Conservation (phyloP, 53 echinoderm and acorn worm species). For the Paracentrotus lividus region DNA sequence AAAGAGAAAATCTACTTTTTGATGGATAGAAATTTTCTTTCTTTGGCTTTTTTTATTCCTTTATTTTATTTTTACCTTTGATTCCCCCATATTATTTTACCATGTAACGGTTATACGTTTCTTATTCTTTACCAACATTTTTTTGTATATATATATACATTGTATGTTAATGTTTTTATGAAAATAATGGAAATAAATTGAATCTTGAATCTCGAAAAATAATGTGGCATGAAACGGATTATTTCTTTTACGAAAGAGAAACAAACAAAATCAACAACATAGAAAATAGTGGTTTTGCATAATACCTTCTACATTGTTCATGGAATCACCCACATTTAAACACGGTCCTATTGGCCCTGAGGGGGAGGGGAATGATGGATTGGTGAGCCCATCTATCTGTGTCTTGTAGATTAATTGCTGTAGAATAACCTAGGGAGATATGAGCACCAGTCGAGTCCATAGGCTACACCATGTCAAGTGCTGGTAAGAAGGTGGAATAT, state of each 20-base stretch:
- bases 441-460: conserved; percentile 36
- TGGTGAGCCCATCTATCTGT: conserved; percentile 33
- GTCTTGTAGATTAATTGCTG: conserved; percentile 27
- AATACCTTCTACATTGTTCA: not conserved
- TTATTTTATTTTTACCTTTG: no score
- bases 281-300: not conserved
- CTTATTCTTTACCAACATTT: no score
- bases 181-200: no score
- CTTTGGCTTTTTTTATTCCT: no score
- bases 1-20: no score
- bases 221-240: no score
- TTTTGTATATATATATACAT: no score
- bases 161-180: no score
- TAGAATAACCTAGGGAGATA: conserved; percentile 2
- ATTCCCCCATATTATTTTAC: no score
- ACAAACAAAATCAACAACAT: not conserved
- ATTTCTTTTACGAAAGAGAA: not conserved
- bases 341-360: not conserved
- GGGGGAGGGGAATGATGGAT: not conserved
- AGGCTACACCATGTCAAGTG: conserved; percentile 25
- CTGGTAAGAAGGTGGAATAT: conserved; percentile 15
- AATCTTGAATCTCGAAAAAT: no score
- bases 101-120: no score
- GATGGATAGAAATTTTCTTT: no score
- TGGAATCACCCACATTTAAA: not conserved